Evolutionary conservation across 2,888 invertebrate species (phyloP).

Genomic region (Spodoptera littoralis): DNA sequence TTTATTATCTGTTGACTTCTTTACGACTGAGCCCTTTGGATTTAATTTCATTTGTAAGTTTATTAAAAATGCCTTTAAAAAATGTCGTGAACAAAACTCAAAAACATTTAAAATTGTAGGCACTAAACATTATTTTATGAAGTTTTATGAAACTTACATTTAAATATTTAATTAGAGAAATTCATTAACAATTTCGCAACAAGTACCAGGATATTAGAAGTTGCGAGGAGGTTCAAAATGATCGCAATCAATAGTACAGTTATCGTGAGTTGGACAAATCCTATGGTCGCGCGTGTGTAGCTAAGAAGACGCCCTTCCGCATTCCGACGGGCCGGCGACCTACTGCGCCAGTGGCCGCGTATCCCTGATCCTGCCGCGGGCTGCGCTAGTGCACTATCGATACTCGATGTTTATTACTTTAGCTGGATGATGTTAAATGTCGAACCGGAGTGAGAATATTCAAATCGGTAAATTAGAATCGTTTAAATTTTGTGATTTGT

Average conservation of each 20-base stretch:
- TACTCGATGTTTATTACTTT: constrained; percentile 46
- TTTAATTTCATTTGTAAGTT: constrained; percentile 7
- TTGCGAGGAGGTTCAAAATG: constrained; percentile 17
- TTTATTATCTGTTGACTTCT: constrained; percentile 35
- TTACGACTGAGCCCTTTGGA: not conserved
- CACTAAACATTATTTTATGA: no score
- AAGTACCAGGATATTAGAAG: constrained; percentile 26
- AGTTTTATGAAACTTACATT: not conserved
- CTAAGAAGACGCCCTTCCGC: constrained; percentile 79
- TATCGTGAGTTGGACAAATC: constrained; percentile 63
- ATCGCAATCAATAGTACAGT: constrained; percentile 36
- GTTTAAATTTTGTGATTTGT: no score
- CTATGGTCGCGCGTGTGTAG: constrained; percentile 63
- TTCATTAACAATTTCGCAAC: constrained; percentile 22
- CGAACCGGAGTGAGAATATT: not conserved
- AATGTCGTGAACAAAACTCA: no score
- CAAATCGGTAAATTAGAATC: not conserved
- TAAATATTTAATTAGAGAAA: not conserved
- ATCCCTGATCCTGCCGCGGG: constrained; percentile 85
- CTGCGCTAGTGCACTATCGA: constrained; percentile 60
- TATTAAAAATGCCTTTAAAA: constrained; percentile 8
- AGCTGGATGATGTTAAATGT: constrained; percentile 1
- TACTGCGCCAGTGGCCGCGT: constrained; percentile 86
- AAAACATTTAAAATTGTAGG: not conserved
- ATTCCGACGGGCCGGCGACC: constrained; percentile 85